Evolutionary conservation across 2,797 vertebrate genomes (phyloP).

Genomic region (Gymnoscopelus braueri): DNA sequence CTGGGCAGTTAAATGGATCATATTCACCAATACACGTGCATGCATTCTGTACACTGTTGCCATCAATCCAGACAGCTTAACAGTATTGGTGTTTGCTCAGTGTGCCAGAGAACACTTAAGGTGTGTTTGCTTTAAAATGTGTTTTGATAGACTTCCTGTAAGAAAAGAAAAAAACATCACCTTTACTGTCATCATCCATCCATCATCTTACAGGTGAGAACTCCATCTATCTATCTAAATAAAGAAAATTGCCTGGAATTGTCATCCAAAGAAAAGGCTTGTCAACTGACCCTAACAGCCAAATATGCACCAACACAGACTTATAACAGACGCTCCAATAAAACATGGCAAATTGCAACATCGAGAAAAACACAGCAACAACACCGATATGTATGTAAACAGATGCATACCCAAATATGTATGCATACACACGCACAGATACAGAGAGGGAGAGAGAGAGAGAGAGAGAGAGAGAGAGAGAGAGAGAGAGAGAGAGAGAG

Average conservation of each 20-base stretch:
- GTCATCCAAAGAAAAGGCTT: too few relatives aligned
- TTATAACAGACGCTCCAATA: constrained; percentile 35
- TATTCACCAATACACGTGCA: constrained; percentile 38
- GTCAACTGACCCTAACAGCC: constrained; percentile 12
- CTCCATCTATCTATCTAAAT: too few relatives aligned
- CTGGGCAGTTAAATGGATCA: constrained; percentile 39
- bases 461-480: background rate
- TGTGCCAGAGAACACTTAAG: background rate
- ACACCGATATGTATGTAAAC: background rate
- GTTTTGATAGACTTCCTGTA: too few relatives aligned
- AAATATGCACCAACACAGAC: constrained; percentile 15
- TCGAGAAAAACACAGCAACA: background rate
- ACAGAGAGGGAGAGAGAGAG: constrained; percentile 21
- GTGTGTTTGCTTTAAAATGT: too few relatives aligned
- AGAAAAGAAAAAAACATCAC: too few relatives aligned
- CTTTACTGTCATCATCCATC: too few relatives aligned
- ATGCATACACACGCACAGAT: constrained; percentile 12
- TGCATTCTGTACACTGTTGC: constrained; percentile 37
- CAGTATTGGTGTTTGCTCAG: background rate
- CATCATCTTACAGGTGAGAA: too few relatives aligned
- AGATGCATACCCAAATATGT: background rate
- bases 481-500: background rate
- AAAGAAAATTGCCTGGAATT: too few relatives aligned
- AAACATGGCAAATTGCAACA: constrained; percentile 15
- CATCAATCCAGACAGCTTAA: background rate